These are phyloP conservation scores for Cryptoleucopteryx plumbea DNA, from an alignment of 2,113 vertebrate genomes.

Conservation along the genomic window DNA sequence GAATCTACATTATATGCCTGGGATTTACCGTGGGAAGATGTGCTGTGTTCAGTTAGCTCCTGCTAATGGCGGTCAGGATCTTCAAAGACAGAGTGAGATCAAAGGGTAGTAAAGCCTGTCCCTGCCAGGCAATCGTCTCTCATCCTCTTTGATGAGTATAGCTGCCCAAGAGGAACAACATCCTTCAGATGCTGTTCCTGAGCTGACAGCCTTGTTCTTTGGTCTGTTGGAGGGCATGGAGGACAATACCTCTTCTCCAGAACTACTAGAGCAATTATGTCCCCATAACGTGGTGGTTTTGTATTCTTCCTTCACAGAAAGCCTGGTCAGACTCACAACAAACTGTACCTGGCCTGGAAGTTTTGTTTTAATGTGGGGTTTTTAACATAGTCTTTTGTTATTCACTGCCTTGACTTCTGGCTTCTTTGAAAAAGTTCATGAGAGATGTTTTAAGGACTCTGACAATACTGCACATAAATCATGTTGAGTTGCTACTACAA, in stretches of 20 bases:
- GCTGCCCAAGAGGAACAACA: background rate
- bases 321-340: background rate
- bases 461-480: background rate
- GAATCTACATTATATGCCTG: background rate
- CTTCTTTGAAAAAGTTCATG: background rate
- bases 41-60: background rate
- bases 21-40: rapidly evolving
- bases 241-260: background rate
- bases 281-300: background rate
- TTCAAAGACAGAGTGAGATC: background rate
- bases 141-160: background rate
- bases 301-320: background rate
- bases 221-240: background rate
- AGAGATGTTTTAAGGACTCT: background rate
- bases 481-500: background rate
- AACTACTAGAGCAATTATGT: background rate
- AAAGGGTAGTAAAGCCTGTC: background rate
- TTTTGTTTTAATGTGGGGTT: background rate
- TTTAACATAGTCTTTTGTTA: background rate
- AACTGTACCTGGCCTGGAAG: background rate
- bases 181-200: background rate
- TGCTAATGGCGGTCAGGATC: background rate
- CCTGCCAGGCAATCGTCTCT: background rate
- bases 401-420: background rate
- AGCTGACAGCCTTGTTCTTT: background rate